Base-by-base conservation (phyloP, 2,888 invertebrate genomes). In the Phaedon cochleariae region DNA sequence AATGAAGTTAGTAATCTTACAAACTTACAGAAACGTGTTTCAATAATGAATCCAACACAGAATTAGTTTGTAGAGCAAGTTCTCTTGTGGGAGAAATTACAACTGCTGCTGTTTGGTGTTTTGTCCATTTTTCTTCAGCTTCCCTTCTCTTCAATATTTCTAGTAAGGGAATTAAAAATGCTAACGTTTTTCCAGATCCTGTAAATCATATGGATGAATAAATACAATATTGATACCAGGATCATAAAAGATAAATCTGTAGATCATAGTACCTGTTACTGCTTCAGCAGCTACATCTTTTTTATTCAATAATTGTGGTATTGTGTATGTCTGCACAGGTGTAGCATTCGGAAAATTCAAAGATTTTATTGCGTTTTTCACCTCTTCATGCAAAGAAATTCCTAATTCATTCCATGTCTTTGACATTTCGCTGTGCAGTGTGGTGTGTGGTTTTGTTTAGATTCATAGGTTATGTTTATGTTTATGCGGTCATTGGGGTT, bases 231-330 rank as follows among this genome's bases (percentile, higher is more conserved):
- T 20, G 41, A 7, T 34, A 5, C 31, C n/a, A n/a, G n/a, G n/a
- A n/a, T n/a, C n/a, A n/a, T n/a, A n/a, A n/a, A n/a, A 34, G 31
- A 34, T 4, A 34, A 34, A 9, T 9, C 9, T 34, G 31, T 9
- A 10, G 31, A 34, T 46, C 37, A 46, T 58, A 45, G 52, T 60
- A 81, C 82, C 83, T 0, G 99, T 99, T 0, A 98, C 96, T 2
- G 99, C 98, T 84, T 99, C 98, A 0, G 95, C 98, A 0, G 96
- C 97, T 12, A 99, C 97, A 87, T 99, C 99, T 84, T 97, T 98
- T 75, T 94, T 93, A 7, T 90, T 89, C 59, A 98, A 82, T 58
- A 99, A 86, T 59, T 96, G 85, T 0, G 97, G 97, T 77, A 97
- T 97, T 60, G 94, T 91, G 0, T 95, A 94, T 3, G 94, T 92